Conservation (phyloP, 1,140 invertebrate species). For the Hypothenemus hampei region DNA sequence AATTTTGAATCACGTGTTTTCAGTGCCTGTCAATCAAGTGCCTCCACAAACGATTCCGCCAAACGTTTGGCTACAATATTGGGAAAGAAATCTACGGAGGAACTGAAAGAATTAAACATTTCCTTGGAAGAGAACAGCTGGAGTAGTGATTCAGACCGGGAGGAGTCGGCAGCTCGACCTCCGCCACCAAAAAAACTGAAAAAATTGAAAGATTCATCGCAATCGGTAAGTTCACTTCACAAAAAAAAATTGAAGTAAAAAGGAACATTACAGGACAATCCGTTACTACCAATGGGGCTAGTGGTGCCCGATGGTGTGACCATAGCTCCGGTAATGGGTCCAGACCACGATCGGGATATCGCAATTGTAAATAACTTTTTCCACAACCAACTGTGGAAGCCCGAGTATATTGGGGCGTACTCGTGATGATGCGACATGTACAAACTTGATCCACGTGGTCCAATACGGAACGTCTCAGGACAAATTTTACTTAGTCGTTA, state of each 20-base stretch:
- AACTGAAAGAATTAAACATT: conserved; percentile 17
- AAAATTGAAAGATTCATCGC: neutral
- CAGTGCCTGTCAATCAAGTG: conserved; percentile 7
- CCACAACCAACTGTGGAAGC: conserved; percentile 54
- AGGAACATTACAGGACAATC: conserved; percentile 32
- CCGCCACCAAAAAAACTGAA: conserved; percentile 14
- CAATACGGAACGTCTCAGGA: conserved; percentile 3
- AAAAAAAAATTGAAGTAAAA: neutral
- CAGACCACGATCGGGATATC: conserved; percentile 47
- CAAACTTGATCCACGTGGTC: neutral
- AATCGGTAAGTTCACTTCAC: conserved; percentile 4
- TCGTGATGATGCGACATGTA: conserved; percentile 37
- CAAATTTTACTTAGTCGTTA: neutral
- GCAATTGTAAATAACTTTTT: conserved; percentile 53
- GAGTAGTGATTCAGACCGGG: conserved; percentile 6
- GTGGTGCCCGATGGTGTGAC: conserved; percentile 46
- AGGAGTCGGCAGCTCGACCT: conserved; percentile 1
- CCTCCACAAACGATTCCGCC: conserved; percentile 1
- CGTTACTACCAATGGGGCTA: conserved; percentile 45
- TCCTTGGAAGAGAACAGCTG: conserved; percentile 22
- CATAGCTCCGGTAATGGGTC: conserved; percentile 44
- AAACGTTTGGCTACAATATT: conserved; percentile 17
- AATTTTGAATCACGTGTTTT: neutral
- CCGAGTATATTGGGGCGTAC: conserved; percentile 49
- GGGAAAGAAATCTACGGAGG: conserved; percentile 17